Conservation (phyloP, 2,113 vertebrate genomes). For the Myiagra hebetior region DNA sequence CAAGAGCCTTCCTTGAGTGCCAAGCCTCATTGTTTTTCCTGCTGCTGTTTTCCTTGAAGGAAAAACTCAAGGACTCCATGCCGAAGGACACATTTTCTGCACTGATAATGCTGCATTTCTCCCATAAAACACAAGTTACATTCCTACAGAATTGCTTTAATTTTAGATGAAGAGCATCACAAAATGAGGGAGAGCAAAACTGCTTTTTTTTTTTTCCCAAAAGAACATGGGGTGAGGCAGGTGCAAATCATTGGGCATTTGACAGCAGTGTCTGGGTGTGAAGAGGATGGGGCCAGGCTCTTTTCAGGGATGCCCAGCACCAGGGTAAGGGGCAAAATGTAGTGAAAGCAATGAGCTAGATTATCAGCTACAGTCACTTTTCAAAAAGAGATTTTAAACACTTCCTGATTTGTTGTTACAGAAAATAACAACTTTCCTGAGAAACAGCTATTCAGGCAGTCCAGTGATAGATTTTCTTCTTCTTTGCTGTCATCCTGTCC, state of each 20-base stretch:
- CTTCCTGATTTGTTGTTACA: neutral
- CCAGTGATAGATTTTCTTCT: neutral
- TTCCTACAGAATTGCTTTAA: neutral
- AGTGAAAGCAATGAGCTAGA: neutral
- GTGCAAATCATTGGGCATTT: neutral
- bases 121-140: neutral
- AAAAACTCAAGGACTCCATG: neutral
- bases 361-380: neutral
- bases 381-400: neutral
- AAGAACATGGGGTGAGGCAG: neutral
- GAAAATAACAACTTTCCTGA: neutral
- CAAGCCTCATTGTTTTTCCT: neutral
- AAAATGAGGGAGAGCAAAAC: neutral
- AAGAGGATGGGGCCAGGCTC: neutral
- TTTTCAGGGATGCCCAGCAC: neutral
- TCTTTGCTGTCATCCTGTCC: neutral
- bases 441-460: neutral
- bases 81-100: neutral
- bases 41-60: neutral
- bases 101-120: neutral
- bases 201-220: rapidly evolving
- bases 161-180: neutral
- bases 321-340: neutral
- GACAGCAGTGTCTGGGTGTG: neutral
- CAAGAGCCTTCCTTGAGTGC: neutral